Evolutionary conservation across 2,888 invertebrate species (phyloP).

Genomic region (Proisotoma minuta): DNA sequence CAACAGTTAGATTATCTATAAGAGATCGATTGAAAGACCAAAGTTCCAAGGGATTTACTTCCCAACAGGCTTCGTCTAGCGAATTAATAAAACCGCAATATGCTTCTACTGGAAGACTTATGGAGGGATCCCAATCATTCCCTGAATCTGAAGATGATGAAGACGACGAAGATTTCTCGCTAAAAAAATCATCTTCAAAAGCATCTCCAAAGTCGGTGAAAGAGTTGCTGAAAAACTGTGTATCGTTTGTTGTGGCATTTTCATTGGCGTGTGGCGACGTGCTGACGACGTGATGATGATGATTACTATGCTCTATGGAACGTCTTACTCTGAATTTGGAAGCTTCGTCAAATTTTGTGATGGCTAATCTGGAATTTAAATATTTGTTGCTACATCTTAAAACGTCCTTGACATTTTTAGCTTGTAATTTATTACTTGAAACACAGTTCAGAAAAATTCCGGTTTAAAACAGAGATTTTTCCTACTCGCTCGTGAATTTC

Average conservation of each 20-base stretch:
- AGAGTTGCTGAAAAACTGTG: conserved; percentile 14
- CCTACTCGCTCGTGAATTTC: conserved; percentile 57
- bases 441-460: conserved; percentile 56
- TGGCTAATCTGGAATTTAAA: conserved; percentile 34
- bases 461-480: conserved; percentile 50
- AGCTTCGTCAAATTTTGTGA: conserved; percentile 33
- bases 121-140: conserved; percentile 56
- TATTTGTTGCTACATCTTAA: background rate
- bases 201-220: conserved; percentile 33
- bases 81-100: conserved; percentile 63
- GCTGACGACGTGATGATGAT: background rate
- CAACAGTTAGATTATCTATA: conserved; percentile 57
- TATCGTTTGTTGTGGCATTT: background rate
- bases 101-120: conserved; percentile 57
- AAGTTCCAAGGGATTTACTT: conserved; percentile 64
- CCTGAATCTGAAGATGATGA: too few relatives aligned
- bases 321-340: conserved; percentile 14
- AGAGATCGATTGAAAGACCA: conserved; percentile 61
- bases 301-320: background rate
- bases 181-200: conserved; percentile 37
- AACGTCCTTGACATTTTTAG: background rate
- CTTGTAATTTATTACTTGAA: conserved; percentile 52
- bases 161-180: background rate
- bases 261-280: background rate
- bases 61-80: conserved; percentile 61